phyloP scores from a whole-genome alignment of 2,113 vertebrate genomes.

The Phaethornis superciliosus region DNA sequence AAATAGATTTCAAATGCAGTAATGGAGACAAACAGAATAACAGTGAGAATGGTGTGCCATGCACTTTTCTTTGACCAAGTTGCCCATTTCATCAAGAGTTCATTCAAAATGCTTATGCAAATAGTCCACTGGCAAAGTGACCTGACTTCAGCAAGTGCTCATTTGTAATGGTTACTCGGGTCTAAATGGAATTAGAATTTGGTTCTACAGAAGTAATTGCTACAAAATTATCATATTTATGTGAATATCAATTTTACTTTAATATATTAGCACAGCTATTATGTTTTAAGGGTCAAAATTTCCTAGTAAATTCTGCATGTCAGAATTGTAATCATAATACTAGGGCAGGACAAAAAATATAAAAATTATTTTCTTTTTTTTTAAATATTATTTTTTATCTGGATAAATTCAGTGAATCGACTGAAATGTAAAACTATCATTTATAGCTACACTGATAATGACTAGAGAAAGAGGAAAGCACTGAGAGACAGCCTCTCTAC shows the following conservation, averaged over 20 bases:
- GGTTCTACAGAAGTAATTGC: not conserved
- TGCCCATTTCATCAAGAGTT: not conserved
- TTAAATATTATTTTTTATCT: conserved; percentile 29
- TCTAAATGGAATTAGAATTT: not conserved
- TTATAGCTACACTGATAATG: conserved; percentile 58
- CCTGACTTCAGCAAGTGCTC: not conserved
- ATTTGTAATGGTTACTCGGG: not conserved
- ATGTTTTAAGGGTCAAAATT: not conserved
- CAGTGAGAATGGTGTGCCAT: not conserved
- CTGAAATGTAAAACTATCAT: conserved; percentile 40
- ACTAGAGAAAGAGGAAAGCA: conserved; percentile 37
- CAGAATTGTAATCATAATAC: not conserved
- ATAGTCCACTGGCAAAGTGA: not conserved
- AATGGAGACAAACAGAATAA: not conserved
- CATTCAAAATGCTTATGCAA: not conserved
- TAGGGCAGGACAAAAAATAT: not conserved
- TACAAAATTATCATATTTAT: not conserved
- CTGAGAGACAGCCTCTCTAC: conserved; percentile 42
- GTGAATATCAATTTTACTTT: not conserved
- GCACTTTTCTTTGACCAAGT: not conserved
- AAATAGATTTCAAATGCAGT: not conserved
- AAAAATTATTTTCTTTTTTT: not conserved
- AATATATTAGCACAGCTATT: not conserved
- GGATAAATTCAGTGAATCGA: conserved; percentile 24
- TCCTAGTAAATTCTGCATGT: not conserved